These are phyloP conservation scores for Dynastes maya DNA, from an alignment of 2,888 invertebrate species.

Conservation along the genomic window DNA sequence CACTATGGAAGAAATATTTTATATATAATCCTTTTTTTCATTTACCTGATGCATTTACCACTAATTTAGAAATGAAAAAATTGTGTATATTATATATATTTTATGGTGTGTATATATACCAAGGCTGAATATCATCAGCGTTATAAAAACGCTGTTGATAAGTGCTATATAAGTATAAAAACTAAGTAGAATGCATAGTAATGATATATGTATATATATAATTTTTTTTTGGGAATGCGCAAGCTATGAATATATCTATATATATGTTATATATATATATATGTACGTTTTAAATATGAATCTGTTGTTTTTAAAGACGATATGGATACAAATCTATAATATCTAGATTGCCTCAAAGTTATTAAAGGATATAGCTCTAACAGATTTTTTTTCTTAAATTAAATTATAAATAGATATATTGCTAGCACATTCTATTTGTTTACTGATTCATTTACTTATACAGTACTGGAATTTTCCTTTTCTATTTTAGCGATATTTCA, in stretches of 20 bases:
- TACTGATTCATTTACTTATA: not conserved
- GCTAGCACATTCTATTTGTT: not conserved
- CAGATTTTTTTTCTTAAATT: no score
- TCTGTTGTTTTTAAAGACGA: no score
- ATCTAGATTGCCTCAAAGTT: no score
- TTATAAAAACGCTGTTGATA: conserved; percentile 11
- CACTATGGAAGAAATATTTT: no score
- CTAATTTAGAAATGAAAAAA: conserved; percentile 17
- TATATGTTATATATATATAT: not conserved
- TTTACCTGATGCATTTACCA: conserved; percentile 41
- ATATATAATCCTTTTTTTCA: no score
- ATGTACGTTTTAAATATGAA: no score
- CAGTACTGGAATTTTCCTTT: conserved; percentile 3
- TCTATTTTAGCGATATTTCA: not conserved
- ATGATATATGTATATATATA: conserved; percentile 14
- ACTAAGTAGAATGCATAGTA: conserved; percentile 15
- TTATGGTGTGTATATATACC: conserved; percentile 28
- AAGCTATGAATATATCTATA: conserved; percentile 9
- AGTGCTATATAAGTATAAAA: conserved; percentile 32
- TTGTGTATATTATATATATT: conserved; percentile 24
- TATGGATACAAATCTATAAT: no score
- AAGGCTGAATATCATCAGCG: conserved; percentile 29
- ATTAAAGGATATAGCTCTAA: no score
- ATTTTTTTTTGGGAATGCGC: not conserved
- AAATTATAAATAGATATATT: conserved; percentile 5